Base-by-base conservation (phyloP, 2,888 invertebrate species). In the Athalia rosae region DNA sequence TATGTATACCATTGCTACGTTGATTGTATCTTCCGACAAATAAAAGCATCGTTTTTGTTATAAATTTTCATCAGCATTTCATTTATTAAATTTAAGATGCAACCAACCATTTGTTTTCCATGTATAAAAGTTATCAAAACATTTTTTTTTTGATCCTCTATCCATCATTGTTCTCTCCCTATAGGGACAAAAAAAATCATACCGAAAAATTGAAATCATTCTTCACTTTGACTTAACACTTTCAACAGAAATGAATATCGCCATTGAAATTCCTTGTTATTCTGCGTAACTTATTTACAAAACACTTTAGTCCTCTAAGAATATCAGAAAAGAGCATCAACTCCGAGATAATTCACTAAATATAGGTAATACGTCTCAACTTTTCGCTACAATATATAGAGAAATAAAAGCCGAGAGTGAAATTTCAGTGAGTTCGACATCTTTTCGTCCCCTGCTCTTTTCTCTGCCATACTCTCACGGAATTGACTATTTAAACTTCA, bases 61-160 rank as follows among this genome's bases (percentile, higher is more conserved):
- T 79, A 80, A 81, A 74, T 81, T 73, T 81, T 84, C 82, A 82
- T 82, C 80, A 82, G 79, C 77, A 81, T 86, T 85, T 85, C 86
- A 84, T 85, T 85, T 80, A 82, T 82, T 83, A 84, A 84, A 83
- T 71, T 82, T 84, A 84, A 84, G 81, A 84, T 85, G 82, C 83
- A 83, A 82, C 84, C 81, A 84, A 83, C 79, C 9, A 28, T 69
- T n/a, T 5, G 48, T 66, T 59, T 15, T 48, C 48, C 9, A 6
- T 53, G 86, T 88, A 88, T 89, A 89, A 89, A 89, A 88, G 84
- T 86, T 89, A 89, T 88, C 88, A 89, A 89, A 89, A 88, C 80
- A 81, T 81, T 76, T 61, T 73, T 45, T 45, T 58, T 56, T 3
- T 43, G 11, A 11, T 28, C 41, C 41, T 43, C 47, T 50, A 50